phyloP scores from a whole-genome alignment of 2,888 invertebrate genomes.

The Heliconius ethilla region DNA sequence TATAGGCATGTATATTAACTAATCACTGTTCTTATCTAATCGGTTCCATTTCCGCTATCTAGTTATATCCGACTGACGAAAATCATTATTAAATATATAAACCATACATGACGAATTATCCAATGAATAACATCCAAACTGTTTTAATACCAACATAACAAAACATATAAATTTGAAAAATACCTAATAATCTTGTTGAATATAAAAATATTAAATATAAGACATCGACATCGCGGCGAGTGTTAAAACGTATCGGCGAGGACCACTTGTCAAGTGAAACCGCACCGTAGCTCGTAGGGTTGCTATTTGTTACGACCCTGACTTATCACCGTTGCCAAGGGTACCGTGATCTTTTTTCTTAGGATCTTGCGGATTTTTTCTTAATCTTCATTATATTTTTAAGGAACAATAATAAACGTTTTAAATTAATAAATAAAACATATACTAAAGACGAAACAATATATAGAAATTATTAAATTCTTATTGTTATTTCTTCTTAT shows the following conservation, averaged over 20 bases:
- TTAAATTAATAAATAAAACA: not conserved
- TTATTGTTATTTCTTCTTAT: too few species aligned
- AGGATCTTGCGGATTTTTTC: constrained; percentile 9
- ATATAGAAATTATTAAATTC: too few species aligned
- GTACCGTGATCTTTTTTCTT: constrained; percentile 22
- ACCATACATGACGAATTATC: not conserved
- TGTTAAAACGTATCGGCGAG: constrained; percentile 29
- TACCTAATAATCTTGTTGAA: not conserved
- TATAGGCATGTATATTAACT: too few species aligned
- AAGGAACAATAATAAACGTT: not conserved
- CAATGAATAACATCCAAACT: not conserved
- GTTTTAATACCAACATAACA: not conserved
- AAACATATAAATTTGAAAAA: not conserved
- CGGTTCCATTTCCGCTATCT: not conserved
- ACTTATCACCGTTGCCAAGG: constrained; percentile 26
- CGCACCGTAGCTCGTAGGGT: constrained; percentile 23
- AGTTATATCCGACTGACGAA: not conserved
- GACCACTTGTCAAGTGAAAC: constrained; percentile 29
- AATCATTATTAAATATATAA: not conserved
- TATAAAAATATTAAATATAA: constrained; percentile 15
- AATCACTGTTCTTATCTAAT: too few species aligned
- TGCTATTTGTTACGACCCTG: constrained; percentile 29
- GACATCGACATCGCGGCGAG: constrained; percentile 14
- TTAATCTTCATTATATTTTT: not conserved
- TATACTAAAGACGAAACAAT: too few species aligned